Conservation (phyloP, 2,113 vertebrate species). For the Cyanistes caeruleus region DNA sequence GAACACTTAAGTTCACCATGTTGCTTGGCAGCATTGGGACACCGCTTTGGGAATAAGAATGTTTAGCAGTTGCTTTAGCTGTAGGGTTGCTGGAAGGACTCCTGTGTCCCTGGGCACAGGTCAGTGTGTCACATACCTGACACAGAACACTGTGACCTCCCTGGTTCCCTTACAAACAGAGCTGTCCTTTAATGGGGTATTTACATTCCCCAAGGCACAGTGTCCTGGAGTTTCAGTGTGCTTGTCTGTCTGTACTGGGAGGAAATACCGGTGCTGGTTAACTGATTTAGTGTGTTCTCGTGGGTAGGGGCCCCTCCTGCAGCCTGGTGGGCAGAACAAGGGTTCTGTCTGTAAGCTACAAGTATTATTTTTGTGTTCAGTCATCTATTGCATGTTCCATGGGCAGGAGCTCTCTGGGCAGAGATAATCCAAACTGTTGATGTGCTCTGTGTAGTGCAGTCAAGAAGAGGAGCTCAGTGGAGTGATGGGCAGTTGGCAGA, state of each 20-base stretch:
- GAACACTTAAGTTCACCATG: fast-evolving
- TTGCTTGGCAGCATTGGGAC: not conserved
- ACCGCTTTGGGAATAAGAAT: not conserved
- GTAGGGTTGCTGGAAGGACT: not conserved
- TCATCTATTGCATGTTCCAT: not conserved
- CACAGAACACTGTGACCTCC: not conserved
- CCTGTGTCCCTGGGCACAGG: not conserved
- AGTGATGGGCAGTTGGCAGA: not conserved
- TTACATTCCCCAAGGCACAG: not conserved
- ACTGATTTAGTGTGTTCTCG: not conserved
- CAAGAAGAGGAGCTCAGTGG: not conserved
- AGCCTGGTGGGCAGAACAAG: not conserved
- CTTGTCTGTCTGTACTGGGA: not conserved
- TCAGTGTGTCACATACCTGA: not conserved
- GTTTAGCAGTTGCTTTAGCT: not conserved
- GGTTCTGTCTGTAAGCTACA: not conserved
- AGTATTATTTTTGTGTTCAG: not conserved
- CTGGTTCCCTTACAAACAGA: not conserved
- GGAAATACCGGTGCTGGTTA: not conserved
- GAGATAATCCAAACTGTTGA: not conserved
- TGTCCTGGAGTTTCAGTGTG: not conserved
- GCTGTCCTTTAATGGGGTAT: not conserved
- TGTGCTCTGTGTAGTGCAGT: not conserved
- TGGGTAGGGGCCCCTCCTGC: not conserved
- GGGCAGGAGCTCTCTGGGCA: not conserved